Base-by-base conservation (phyloP, 1,140 invertebrate species). In the Drosophila carrolli region DNA sequence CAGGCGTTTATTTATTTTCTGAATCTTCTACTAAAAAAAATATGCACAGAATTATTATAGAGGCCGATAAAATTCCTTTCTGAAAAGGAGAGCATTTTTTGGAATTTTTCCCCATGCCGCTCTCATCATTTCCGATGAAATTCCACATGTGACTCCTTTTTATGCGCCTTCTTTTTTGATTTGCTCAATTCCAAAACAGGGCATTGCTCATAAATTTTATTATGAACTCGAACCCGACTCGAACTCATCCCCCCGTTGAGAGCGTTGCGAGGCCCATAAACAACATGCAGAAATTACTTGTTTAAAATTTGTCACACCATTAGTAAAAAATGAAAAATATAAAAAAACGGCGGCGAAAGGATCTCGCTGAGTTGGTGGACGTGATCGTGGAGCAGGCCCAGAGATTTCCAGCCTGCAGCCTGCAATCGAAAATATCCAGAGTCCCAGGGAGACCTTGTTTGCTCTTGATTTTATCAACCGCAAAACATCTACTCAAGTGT, bases 241-340 rank as follows among this genome's bases (percentile, higher is more conserved):
- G 29, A 71, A 50, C 54, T 56, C 72, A 55, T 75, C 46, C 83
- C 72, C 83, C 83, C 80, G 84, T 88, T 66, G 83, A 72, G 83
- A 75, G 59, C 72, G 67, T 79, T 80, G 81, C 83, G 78, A 76
- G 78, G 83, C 79, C 88, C 85, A 90, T 89, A 89, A 89, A 89
- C 84, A 89, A 89, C 84, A 89, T 89, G 85, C 84, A 89, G 84
- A 89, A 89, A 89, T 89, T 89, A 89, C 84, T 89, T 89, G 84
- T 89, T 90, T 84, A 89, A 89, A 89, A 89, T 89, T 89, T 89
- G 84, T 89, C 84, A 89, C 84, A 89, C 84, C 84, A 89, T 89
- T 89, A 89, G 84, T 84, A 89, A 84, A 78, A 70, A 70, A 47
- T 55, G 32, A 77, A 67, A 71, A 50, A 60, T n/a, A 43, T 29